Conservation (phyloP, 2,797 vertebrate genomes). For the Zenarchopterus dispar region DNA sequence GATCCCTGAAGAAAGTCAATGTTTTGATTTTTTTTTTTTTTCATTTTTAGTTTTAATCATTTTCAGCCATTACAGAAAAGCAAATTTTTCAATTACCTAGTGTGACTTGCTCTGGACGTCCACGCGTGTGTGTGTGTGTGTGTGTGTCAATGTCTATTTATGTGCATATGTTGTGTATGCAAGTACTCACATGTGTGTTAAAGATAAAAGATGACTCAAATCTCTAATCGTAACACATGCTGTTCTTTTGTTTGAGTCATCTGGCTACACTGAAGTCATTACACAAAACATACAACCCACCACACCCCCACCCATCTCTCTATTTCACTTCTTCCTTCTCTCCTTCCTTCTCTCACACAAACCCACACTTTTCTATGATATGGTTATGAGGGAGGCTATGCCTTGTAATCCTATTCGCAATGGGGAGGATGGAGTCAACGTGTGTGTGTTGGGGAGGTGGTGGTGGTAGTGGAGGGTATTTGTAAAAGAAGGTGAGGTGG, state of each 20-base stretch:
- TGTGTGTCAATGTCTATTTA: background rate
- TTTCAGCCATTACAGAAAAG: too few species aligned
- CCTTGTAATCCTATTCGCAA: constrained; percentile 62
- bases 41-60: too few species aligned
- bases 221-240: constrained; percentile 49
- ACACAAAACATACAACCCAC: constrained; percentile 69
- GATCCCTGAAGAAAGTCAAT: too few species aligned
- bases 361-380: constrained; percentile 70
- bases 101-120: background rate
- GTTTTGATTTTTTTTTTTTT: too few species aligned
- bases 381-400: constrained; percentile 77
- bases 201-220: constrained; percentile 45
- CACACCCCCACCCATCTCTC: constrained; percentile 3
- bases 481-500: background rate
- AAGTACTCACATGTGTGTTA: constrained; percentile 16
- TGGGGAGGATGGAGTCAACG: constrained; percentile 39
- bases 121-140: background rate
- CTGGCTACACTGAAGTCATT: constrained; percentile 74
- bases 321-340: constrained; percentile 39
- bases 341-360: background rate
- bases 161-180: background rate
- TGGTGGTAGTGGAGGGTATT: background rate
- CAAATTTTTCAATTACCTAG: background rate
- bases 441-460: background rate
- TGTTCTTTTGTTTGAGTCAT: constrained; percentile 65